These are phyloP conservation scores for Choristoneura fumiferana DNA, from an alignment of 1,140 invertebrate species.

Conservation along the genomic window DNA sequence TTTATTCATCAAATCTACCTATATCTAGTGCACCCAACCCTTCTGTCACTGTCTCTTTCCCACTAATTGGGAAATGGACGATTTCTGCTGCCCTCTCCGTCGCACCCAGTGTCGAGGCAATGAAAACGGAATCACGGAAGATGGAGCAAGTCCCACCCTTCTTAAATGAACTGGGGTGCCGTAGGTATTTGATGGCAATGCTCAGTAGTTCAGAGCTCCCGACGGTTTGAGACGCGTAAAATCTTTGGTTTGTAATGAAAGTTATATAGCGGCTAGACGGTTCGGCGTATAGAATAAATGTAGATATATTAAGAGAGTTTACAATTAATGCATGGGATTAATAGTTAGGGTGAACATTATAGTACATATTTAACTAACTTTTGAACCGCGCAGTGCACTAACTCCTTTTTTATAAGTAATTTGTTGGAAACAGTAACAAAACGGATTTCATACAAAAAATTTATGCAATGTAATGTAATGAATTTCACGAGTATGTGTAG, in stretches of 20 bases:
- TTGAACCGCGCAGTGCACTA: too few relatives aligned
- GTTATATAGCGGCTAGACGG: slow-evolving; percentile 1
- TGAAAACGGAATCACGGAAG: slow-evolving; percentile 17
- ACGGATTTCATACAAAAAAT: too few relatives aligned
- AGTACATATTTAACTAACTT: too few relatives aligned
- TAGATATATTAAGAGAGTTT: too few relatives aligned
- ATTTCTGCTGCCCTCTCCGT: slow-evolving; percentile 10
- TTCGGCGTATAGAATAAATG: neutral
- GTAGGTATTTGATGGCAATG: slow-evolving; percentile 4
- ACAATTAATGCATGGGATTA: too few relatives aligned
- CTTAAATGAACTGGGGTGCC: slow-evolving; percentile 18
- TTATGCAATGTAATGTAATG: too few relatives aligned
- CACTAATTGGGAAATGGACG: slow-evolving; percentile 15
- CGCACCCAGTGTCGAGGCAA: slow-evolving; percentile 3
- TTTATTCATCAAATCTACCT: slow-evolving; percentile 15
- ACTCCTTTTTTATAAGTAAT: too few relatives aligned
- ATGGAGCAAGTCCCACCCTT: slow-evolving; percentile 14
- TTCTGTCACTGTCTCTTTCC: slow-evolving; percentile 11
- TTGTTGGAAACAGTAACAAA: too few relatives aligned
- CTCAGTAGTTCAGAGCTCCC: neutral
- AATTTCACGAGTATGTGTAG: too few relatives aligned
- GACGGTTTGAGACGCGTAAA: neutral
- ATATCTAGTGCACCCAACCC: slow-evolving; percentile 14
- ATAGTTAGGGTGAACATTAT: too few relatives aligned
- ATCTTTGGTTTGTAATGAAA: slow-evolving; percentile 17